Base-by-base conservation (phyloP, 2,888 invertebrate genomes). In the Parascotia fuliginaria region DNA sequence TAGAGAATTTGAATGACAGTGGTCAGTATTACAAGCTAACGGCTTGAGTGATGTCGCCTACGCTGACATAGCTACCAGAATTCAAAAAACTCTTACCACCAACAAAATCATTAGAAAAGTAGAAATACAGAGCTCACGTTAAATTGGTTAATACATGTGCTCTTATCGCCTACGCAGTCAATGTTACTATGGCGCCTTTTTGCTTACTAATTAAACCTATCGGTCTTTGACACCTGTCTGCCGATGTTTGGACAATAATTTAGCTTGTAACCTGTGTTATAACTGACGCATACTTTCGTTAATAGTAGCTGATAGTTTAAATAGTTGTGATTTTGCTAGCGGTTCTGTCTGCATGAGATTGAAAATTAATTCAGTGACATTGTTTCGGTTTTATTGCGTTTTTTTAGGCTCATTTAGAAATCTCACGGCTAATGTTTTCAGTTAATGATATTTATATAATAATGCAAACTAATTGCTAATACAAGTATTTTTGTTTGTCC, bases 171-270 rank as follows among this genome's bases (percentile, higher is more conserved):
- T 81, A 87, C 88, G 79, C 78, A 60, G 49, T 65, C 32, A 55
- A 66, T 65, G 70, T 71, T 71, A 61, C 77, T 67, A 67, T 75
- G 81, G 81, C 81, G 83, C 82, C 85, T 84, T 85, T 85, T 85
- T 76, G 82, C 81, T 78, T 79, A 83, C 84, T 85, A 89, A 89
- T 89, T 87, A 85, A 85, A 85, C 68, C 68, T 82, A 83, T 87
- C 86, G 89, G 88, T 89, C 87, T 88, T 88, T 88, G 89, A 89
- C 89, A 83, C 78, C 62, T 60, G 53, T 33, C 59, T 66, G 62
- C 70, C 62, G 63, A 72, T 81, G 75, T 84, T 86, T 85, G 76
- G 69, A 76, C 75, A 79, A 78, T 69, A 69, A 71, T 68, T 83
- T 81, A 80, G 73, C 70, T 65, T 61, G 63, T 65, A 55, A 65